A percentile compares a stretch with the other conserved stretches of the same genome.
These are phyloP conservation scores for Asteroscopus sphinx DNA, from an alignment of 2,888 invertebrate genomes.

Conservation along the genomic window DNA sequence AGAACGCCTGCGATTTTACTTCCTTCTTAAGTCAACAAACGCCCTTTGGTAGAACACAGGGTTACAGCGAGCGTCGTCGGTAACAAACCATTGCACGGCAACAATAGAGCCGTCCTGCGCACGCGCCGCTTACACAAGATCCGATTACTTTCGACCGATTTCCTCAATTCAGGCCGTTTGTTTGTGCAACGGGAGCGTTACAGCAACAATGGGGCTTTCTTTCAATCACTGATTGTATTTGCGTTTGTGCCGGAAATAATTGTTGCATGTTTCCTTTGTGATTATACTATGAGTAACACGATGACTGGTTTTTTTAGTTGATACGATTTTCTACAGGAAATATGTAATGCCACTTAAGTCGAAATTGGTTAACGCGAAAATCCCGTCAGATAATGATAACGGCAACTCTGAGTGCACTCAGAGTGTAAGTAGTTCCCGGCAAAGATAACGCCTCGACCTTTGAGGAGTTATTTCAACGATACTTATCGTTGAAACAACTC, in stretches of 20 bases:
- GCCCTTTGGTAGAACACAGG: constrained; percentile 3
- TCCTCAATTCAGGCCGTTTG: constrained; percentile 39
- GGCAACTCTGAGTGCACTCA: too few relatives aligned
- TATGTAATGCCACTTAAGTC: too few relatives aligned
- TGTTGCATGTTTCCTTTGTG: constrained; percentile 24
- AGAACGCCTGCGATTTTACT: too few relatives aligned
- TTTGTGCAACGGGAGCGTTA: constrained; percentile 39
- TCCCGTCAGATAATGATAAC: too few relatives aligned
- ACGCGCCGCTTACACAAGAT: constrained; percentile 58
- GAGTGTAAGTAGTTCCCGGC: too few relatives aligned
- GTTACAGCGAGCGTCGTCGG: constrained; percentile 7
- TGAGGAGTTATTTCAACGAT: too few relatives aligned
- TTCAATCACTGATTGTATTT: constrained; percentile 34
- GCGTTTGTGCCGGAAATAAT: constrained; percentile 35
- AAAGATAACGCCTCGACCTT: too few relatives aligned
- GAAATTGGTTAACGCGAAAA: too few relatives aligned
- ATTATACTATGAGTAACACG: neutral
- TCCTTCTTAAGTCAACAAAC: too few relatives aligned
- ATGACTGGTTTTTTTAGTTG: neutral
- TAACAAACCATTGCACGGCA: constrained; percentile 15
- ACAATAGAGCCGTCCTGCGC: constrained; percentile 59
- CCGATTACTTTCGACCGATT: constrained; percentile 56
- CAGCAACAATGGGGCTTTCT: constrained; percentile 52
- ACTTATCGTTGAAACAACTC: too few relatives aligned
- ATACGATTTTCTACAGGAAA: neutral